A percentile compares a stretch with the other conserved stretches of the same genome.
Evolutionary conservation across 1,140 invertebrate genomes (phyloP).

Genomic region (Druon quercuslanigerum): DNA sequence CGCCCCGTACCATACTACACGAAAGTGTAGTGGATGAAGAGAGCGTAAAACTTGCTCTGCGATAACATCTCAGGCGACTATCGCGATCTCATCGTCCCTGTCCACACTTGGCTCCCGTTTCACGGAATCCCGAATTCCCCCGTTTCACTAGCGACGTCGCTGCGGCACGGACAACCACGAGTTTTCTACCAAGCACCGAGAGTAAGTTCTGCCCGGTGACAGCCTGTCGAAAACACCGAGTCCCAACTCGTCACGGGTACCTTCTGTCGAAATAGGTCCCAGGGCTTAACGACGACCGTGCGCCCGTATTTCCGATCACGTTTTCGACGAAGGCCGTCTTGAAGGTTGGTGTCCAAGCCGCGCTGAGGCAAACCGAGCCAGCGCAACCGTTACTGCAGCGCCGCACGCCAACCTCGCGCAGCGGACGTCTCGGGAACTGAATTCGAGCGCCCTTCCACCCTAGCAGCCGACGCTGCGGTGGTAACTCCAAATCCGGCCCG

Average conservation of each 20-base stretch:
- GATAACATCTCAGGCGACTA: conserved; percentile 61
- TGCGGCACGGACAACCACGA: conserved; percentile 14
- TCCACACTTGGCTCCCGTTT: background rate
- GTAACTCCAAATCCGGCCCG: conserved; percentile 47
- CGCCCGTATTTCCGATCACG: conserved; percentile 39
- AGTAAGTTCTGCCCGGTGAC: too few relatives aligned
- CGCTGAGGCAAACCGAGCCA: conserved; percentile 67
- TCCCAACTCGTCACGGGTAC: background rate
- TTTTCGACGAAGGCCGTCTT: conserved; percentile 59
- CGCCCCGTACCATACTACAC: conserved; percentile 67
- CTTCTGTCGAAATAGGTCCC: background rate
- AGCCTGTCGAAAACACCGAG: too few relatives aligned
- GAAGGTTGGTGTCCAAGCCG: conserved; percentile 66
- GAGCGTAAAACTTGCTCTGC: conserved; percentile 70
- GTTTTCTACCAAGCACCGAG: background rate
- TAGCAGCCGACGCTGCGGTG: conserved; percentile 46
- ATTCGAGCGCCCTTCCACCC: conserved; percentile 60
- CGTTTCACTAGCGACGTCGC: conserved; percentile 15
- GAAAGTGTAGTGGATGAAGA: conserved; percentile 71
- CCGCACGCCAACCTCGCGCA: conserved; percentile 70
- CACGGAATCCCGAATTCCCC: background rate
- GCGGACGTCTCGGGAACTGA: conserved; percentile 65
- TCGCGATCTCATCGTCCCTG: conserved; percentile 39
- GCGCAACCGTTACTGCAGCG: conserved; percentile 72
- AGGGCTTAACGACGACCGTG: conserved; percentile 4